Base-by-base conservation (phyloP, 2,888 invertebrate genomes). In the Yponomeuta evonymella region DNA sequence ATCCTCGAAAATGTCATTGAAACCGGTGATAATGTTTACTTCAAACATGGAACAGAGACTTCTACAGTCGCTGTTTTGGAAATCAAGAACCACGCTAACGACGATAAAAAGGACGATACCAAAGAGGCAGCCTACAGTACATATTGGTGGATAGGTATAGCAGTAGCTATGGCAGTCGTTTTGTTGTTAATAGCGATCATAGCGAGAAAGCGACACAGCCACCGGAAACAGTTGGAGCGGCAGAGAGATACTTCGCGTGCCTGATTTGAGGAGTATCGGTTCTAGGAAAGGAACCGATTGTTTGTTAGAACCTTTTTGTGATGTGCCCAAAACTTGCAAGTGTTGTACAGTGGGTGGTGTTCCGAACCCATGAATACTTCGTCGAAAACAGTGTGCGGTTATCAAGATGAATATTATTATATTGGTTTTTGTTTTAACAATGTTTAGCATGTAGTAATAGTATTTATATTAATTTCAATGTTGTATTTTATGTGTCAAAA, bases 251-350 rank as follows among this genome's bases (percentile, higher is more conserved):
- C 84, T 73, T 76, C 90, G 73, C 82, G 82, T 76, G 90, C 92
- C 81, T 92, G 92, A 92, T 92, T 87, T 81, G 92, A 92, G 79
- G 92, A 92, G 79, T 92, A 92, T 89, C 92, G 92, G 89, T 92
- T 92, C 87, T 92, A 91, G 51, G 5, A 58, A 3, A 77, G 79
- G 87, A 81, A 76, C 87, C 90, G 91, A 87, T 87, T 75, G 73
- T 75, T 74, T 72, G 36, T 72, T 69, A 76, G 72, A 80, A 82
- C 76, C 79, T 76, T 75, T 79, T 83, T 83, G 86, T 86, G 84
- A 81, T 81, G 81, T 78, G 82, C 85, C 86, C 84, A 88, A 87
- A 81, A 75, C 72, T 69, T 80, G 81, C 64, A 65, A 11, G 33
- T 69, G 48, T 51, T 51, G 15, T 10, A 69, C 10, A 30, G 51